Evolutionary conservation across 1,140 invertebrate species (phyloP), one percentile per base, ranked within the genome.

Genomic region (Brachionus asplanchnoidis): DNA sequence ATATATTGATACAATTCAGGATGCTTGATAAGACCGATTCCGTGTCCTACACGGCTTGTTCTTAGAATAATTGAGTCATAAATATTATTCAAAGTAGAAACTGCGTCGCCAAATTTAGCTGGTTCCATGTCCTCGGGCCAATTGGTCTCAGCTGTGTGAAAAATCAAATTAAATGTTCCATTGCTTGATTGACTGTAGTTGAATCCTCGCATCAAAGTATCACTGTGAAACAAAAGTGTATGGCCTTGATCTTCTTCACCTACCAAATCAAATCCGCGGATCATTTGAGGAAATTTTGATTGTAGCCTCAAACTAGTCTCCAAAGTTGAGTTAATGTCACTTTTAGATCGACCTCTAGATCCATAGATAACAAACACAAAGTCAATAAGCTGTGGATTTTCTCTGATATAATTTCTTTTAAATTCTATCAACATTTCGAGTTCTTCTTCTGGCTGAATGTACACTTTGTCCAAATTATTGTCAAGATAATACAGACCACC

Each of bases 211-310:
- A 85, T 78, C 40, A 86, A 84, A 36, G 85, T 85, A 36, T 85
- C 85, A 12, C 86, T 60, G 53, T 86, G 87, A 84, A 85, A 86
- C 20, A 87, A 42, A 4, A 86, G 70, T 8, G 87, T 87, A 84
- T 87, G 86, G 7, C 87, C 87, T 3, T 53, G 56, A 50, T 87
- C 87, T 85, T 87, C 87, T 83, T 87, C 86, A n/a, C 70, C 85
- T 11, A 87, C 87, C n/a, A 87, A 20, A 78, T 87, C 87, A 85
- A 83, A 87, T 28, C 87, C 87, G 0, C 85, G 79, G 28, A 87
- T 84, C 44, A 87, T 60, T 53, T 86, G 12, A 1, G 87, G 87
- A 86, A 86, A 87, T 84, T 86, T 85, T 9, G 84, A 11, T 68
- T 86, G 60, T 5, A 86, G 28, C n/a, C 36, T 46, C 28, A 84